These are phyloP conservation scores for Nephrotoma flavescens DNA, from an alignment of 2,888 invertebrate species.

Conservation along the genomic window DNA sequence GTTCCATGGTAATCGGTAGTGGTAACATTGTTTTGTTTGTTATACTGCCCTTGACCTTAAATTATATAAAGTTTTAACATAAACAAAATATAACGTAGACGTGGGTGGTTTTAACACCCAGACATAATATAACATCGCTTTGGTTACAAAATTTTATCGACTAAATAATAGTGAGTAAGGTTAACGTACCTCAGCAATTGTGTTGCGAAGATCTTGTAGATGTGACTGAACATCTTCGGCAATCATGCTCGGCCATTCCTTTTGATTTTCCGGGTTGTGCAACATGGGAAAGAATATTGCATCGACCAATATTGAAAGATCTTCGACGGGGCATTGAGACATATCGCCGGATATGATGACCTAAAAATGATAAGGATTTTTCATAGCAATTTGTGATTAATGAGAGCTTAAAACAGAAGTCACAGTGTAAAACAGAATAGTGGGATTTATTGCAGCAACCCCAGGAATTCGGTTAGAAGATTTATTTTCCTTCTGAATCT, in stretches of 20 bases:
- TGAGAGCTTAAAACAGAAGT: constrained; percentile 21
- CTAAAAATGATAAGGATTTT: constrained; percentile 17
- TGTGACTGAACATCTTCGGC: constrained; percentile 55
- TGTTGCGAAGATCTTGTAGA: constrained; percentile 50
- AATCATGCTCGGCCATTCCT: constrained; percentile 58
- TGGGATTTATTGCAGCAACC: constrained; percentile 22
- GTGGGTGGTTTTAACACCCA: not conserved
- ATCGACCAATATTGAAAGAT: constrained; percentile 51
- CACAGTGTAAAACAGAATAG: constrained; percentile 36
- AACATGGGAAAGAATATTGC: constrained; percentile 58
- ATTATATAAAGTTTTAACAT: not conserved
- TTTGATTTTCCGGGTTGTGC: constrained; percentile 53
- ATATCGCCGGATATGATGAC: constrained; percentile 54
- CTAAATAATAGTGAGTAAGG: not conserved
- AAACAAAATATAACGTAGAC: not conserved
- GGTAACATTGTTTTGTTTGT: constrained; percentile 74
- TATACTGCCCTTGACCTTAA: constrained; percentile 47
- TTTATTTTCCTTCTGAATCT: too few species aligned
- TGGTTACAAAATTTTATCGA: not conserved
- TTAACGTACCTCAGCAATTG: constrained; percentile 51
- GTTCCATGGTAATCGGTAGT: constrained; percentile 63
- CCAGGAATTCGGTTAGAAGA: too few species aligned
- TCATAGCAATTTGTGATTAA: too few species aligned
- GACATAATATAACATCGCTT: not conserved
- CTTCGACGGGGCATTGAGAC: constrained; percentile 52